Evolutionary conservation across 2,888 invertebrate genomes (phyloP).

Genomic region (Calameuta pallipes): DNA sequence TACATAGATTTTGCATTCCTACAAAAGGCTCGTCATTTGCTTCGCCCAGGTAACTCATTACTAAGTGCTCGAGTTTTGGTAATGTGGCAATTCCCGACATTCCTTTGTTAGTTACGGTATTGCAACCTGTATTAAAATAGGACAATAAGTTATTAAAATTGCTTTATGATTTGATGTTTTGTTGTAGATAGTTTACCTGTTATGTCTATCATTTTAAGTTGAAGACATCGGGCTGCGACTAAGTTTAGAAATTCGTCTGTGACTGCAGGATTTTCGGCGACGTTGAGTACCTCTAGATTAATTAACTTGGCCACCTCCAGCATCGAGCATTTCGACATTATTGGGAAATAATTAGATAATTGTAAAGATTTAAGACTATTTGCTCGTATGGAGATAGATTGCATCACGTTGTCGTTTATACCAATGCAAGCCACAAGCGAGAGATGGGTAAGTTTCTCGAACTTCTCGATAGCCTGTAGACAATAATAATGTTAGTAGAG

Average conservation of each 20-base stretch:
- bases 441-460: slow-evolving; percentile 44
- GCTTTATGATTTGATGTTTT: neutral
- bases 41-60: slow-evolving; percentile 43
- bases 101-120: slow-evolving; percentile 43
- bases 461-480: slow-evolving; percentile 43
- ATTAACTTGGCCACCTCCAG: slow-evolving; percentile 64
- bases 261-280: slow-evolving; percentile 68
- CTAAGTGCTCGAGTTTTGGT: slow-evolving; percentile 47
- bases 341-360: slow-evolving; percentile 48
- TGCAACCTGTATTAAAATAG: slow-evolving; percentile 35
- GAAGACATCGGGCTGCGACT: slow-evolving; percentile 60
- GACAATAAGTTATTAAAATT: neutral
- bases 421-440: slow-evolving; percentile 43
- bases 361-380: slow-evolving; percentile 44
- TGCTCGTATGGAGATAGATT: slow-evolving; percentile 41
- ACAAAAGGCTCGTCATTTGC: slow-evolving; percentile 44
- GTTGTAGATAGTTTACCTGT: slow-evolving; percentile 32
- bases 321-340: slow-evolving; percentile 55
- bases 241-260: slow-evolving; percentile 69
- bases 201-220: slow-evolving; percentile 47
- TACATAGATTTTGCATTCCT: slow-evolving; percentile 43
- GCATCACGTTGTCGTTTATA: slow-evolving; percentile 40
- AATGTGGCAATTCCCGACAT: slow-evolving; percentile 44
- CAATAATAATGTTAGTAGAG: neutral
- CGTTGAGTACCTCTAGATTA: slow-evolving; percentile 66